A percentile compares a stretch with the other conserved stretches of the same genome.
phyloP scores from a whole-genome alignment of 2,888 invertebrate species.

The Drosophila antonietae region DNA sequence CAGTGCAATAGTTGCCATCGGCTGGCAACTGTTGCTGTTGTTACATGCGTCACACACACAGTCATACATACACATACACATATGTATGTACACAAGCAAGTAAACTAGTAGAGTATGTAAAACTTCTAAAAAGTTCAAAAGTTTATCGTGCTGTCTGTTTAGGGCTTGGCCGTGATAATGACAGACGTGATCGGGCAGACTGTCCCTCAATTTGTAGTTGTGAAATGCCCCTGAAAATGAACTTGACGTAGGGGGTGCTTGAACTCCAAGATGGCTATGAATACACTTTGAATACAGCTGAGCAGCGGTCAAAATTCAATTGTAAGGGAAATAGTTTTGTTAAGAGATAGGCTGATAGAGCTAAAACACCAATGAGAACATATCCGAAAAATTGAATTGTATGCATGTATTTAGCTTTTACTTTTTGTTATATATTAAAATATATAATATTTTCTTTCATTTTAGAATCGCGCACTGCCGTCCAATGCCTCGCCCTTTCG shows the following conservation, averaged over 20 bases:
- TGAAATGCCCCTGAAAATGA: slow-evolving; percentile 65
- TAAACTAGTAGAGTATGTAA: slow-evolving; percentile 6
- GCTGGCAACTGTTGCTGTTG: slow-evolving; percentile 37
- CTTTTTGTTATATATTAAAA: neutral
- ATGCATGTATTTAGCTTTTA: neutral
- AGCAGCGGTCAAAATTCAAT: neutral
- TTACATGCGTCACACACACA: slow-evolving; percentile 51
- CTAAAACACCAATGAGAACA: too few species aligned
- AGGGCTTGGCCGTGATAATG: slow-evolving; percentile 77
- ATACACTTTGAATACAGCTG: slow-evolving; percentile 2
- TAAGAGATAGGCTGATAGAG: too few species aligned
- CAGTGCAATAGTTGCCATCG: slow-evolving; percentile 43
- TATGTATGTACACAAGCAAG: neutral
- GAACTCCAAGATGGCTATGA: slow-evolving; percentile 31
- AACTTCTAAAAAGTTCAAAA: slow-evolving; percentile 68
- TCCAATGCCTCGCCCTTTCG: slow-evolving; percentile 84
- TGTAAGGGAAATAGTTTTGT: neutral
- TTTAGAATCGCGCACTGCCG: slow-evolving; percentile 85
- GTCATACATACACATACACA: slow-evolving; percentile 6
- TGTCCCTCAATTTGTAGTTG: slow-evolving; percentile 60
- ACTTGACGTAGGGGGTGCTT: slow-evolving; percentile 36
- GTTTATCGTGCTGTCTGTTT: slow-evolving; percentile 67
- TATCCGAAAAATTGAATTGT: neutral
- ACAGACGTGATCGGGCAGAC: slow-evolving; percentile 24
- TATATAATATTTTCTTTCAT: neutral